phyloP scores from a whole-genome alignment of 2,888 invertebrate genomes.

The Cephus nigrinus region DNA sequence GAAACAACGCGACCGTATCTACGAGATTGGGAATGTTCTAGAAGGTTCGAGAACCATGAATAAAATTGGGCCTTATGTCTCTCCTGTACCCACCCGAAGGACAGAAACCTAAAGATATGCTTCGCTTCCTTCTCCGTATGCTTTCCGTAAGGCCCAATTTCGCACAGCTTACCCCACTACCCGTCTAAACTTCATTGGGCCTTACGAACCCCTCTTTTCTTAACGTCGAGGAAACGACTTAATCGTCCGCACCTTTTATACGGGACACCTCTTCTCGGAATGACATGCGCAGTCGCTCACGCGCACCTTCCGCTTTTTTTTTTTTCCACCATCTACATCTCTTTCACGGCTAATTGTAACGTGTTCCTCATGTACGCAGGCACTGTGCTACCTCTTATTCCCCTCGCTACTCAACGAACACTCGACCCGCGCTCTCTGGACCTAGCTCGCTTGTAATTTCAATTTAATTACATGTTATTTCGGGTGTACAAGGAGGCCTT shows the following conservation, averaged over 20 bases:
- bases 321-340: neutral
- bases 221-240: neutral
- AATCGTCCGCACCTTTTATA: neutral
- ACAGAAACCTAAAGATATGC: neutral
- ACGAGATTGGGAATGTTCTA: neutral
- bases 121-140: neutral
- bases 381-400: neutral
- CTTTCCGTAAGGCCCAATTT: neutral
- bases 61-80: neutral
- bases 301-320: neutral
- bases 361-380: neutral
- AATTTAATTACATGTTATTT: slow-evolving; percentile 59
- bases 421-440: neutral
- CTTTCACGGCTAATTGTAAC: neutral
- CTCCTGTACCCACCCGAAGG: neutral
- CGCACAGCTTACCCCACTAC: neutral
- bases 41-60: neutral
- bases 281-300: neutral
- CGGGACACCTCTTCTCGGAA: neutral
- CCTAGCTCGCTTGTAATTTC: slow-evolving; percentile 19
- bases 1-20: neutral
- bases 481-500: slow-evolving; percentile 41
- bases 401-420: neutral
- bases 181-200: neutral
- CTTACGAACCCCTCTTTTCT: neutral